These are phyloP conservation scores for Cinclus mexicanus DNA, from an alignment of 2,113 vertebrate genomes.

Conservation along the genomic window DNA sequence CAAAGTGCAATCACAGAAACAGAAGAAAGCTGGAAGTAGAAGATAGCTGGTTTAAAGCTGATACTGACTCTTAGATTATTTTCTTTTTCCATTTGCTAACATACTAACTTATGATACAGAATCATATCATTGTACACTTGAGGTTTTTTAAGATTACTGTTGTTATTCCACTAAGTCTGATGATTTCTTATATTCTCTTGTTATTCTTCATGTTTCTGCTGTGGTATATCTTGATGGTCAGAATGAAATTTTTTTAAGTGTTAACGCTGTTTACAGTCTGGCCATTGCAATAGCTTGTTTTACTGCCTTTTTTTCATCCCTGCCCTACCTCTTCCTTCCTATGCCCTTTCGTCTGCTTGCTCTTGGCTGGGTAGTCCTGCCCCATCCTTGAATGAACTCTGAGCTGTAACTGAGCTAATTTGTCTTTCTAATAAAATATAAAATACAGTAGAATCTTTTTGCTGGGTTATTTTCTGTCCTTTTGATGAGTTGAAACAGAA, in stretches of 20 bases:
- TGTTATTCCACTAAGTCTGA: not conserved
- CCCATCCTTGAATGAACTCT: not conserved
- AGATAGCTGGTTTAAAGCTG: not conserved
- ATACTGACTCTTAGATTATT: not conserved
- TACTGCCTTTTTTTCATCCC: not conserved
- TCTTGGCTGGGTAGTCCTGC: not conserved
- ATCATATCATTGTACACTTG: not conserved
- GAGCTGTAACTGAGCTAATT: not conserved
- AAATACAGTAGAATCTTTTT: not conserved
- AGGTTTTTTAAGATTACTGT: not conserved
- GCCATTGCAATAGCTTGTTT: not conserved
- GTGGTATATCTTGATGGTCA: not conserved
- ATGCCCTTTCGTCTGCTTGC: not conserved
- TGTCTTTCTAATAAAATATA: not conserved
- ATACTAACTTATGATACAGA: not conserved
- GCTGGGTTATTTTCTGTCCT: not conserved
- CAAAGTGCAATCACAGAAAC: not conserved
- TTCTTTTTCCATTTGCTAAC: not conserved
- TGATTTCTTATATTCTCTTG: not conserved
- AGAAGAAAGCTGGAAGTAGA: not conserved
- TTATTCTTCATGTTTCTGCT: not conserved
- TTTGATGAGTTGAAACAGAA: not conserved
- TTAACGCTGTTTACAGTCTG: fast-evolving
- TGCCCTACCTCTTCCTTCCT: not conserved
- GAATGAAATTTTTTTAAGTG: not conserved